A percentile compares a stretch with the other conserved stretches of the same genome.
Evolutionary conservation across 1,140 invertebrate genomes (phyloP).

Genomic region (Scaptomyza hsui): DNA sequence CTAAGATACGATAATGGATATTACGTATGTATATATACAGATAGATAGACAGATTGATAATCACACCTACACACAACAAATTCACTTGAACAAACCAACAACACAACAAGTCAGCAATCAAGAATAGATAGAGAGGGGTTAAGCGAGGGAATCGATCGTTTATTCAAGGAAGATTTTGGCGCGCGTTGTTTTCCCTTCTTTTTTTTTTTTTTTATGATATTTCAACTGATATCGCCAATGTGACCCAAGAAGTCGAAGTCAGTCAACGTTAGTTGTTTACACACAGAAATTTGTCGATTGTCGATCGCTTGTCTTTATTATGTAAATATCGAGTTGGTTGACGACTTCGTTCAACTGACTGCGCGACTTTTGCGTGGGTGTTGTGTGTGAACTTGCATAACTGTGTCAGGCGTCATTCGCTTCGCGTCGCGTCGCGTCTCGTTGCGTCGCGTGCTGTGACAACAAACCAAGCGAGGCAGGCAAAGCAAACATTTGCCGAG

Average conservation of each 20-base stretch:
- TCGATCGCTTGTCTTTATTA: constrained; percentile 36
- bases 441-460: constrained; percentile 47
- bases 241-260: constrained; percentile 42
- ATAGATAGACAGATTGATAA: constrained; percentile 38
- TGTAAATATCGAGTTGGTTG: constrained; percentile 56
- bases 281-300: constrained; percentile 35
- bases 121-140: constrained; percentile 1
- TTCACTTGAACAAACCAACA: constrained; percentile 68
- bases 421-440: constrained; percentile 1
- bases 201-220: constrained; percentile 21
- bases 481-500: constrained; percentile 75
- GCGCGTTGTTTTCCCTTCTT: constrained; percentile 19
- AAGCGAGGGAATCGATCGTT: constrained; percentile 7
- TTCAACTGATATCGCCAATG: constrained; percentile 54
- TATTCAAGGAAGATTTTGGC: constrained; percentile 75
- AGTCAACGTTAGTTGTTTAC: constrained; percentile 54
- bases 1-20: constrained; percentile 35
- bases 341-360: constrained; percentile 22
- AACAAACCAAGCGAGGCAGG: constrained; percentile 27
- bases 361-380: constrained; percentile 64
- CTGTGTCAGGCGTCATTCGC: constrained; percentile 59
- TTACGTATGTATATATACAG: not conserved
- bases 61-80: constrained; percentile 59
- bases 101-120: constrained; percentile 12
- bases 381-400: constrained; percentile 76